Base-by-base conservation (phyloP, 2,113 vertebrate genomes). In the Phalacrocorax brasilianus region DNA sequence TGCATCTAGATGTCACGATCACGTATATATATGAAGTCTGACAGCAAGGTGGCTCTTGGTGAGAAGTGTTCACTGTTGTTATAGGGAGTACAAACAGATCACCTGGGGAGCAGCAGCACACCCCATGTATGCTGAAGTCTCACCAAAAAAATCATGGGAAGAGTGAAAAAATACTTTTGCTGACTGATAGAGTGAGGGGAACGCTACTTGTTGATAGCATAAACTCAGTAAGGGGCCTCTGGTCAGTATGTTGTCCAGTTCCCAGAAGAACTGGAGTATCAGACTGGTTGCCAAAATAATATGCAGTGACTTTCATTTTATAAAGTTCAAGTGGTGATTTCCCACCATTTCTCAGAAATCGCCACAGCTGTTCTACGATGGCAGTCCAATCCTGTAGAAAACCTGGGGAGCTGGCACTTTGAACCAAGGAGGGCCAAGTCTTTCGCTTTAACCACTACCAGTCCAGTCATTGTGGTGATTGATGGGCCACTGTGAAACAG, bases 401-500 rank as follows among this genome's bases (percentile, higher is more conserved):
- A 94, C 52, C 83, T 66, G 55, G 73, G 56, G 85, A 96, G 81
- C 67, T 91, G 63, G 81, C 85, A 95, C 65, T 95, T 92, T 80
- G 47, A 87, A 49, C 17, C 15, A 77, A n/a, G 1, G 12, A 67
- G 42, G 66, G 32, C 20, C 66, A 68, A 73, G 30, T 16, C 13
- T 78, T 96, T 96, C 93, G 45, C 95, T 97, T 84, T 96, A n/a
- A 94, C 87, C 76, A 95, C 81, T 97, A 94, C 84, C 88, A 96
- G 50, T 88, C 89, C 95, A 94, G 92, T 74, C 85, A 78, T 63
- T 96, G 85, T 91, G 81, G 74, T 98, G 95, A 97, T 96, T 96
- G 95, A 97, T 97, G 85, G 53, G 75, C 73, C 59, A 80, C 95
- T 97, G 94, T 95, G 86, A 82, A 97, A 94, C 85, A 96, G 87